A percentile compares a stretch with the other conserved stretches of the same genome.
phyloP scores from a whole-genome alignment of 2,888 invertebrate genomes.

The Diaperis boleti region DNA sequence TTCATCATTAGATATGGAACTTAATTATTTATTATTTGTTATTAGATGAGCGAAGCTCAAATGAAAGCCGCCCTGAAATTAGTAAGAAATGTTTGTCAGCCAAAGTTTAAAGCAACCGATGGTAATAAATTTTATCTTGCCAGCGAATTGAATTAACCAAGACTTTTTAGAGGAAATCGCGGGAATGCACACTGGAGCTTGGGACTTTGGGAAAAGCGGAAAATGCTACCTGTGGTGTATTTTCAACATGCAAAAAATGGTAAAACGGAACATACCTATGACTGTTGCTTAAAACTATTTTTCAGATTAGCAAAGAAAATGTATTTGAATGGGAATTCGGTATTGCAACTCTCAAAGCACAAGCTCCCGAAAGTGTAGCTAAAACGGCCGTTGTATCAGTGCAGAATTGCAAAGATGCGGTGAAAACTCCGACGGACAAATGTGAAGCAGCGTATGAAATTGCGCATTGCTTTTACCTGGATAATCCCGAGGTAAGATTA shows the following conservation, averaged over 20 bases:
- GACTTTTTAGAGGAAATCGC: slow-evolving; percentile 55
- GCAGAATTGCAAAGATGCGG: slow-evolving; percentile 68
- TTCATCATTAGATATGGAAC: not conserved
- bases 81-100: slow-evolving; percentile 74
- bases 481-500: slow-evolving; percentile 64
- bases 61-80: slow-evolving; percentile 73
- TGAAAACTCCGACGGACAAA: slow-evolving; percentile 63
- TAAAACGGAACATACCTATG: slow-evolving; percentile 55
- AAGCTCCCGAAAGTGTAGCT: slow-evolving; percentile 65
- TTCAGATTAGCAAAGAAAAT: slow-evolving; percentile 53
- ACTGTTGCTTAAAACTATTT: not conserved
- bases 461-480: slow-evolving; percentile 69
- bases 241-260: slow-evolving; percentile 69
- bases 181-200: slow-evolving; percentile 58
- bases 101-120: slow-evolving; percentile 72
- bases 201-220: slow-evolving; percentile 54
- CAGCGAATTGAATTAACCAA: no score
- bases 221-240: slow-evolving; percentile 71
- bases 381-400: slow-evolving; percentile 66
- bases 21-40: no score
- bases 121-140: slow-evolving; percentile 62
- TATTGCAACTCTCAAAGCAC: slow-evolving; percentile 67
- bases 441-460: slow-evolving; percentile 69
- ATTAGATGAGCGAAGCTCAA: slow-evolving; percentile 68
- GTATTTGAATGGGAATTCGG: slow-evolving; percentile 67